A percentile compares a stretch with the other conserved stretches of the same genome.
These are phyloP conservation scores for Drosophila bocki DNA, from an alignment of 1,140 invertebrate species.

Conservation along the genomic window DNA sequence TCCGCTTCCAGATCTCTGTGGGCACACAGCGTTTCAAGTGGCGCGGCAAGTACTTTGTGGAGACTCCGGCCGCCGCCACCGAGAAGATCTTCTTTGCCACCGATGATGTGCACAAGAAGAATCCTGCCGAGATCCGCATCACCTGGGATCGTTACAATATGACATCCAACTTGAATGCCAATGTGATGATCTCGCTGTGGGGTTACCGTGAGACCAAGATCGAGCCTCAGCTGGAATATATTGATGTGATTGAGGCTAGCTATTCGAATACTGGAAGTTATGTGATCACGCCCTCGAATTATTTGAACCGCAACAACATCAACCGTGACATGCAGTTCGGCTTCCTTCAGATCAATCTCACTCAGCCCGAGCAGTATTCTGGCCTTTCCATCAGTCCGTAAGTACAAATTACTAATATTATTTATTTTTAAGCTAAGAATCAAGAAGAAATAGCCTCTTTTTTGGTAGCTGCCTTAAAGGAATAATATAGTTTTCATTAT, in stretches of 20 bases:
- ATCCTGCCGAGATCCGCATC: constrained; percentile 90
- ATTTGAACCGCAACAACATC: constrained; percentile 89
- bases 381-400: constrained; percentile 92
- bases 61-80: constrained; percentile 93
- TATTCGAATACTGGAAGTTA: constrained; percentile 89
- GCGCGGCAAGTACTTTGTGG: constrained; percentile 96
- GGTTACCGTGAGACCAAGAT: constrained; percentile 94
- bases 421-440: not conserved
- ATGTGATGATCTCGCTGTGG: constrained; percentile 93
- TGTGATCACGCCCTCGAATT: constrained; percentile 89
- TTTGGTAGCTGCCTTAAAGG: not conserved
- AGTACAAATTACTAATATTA: constrained; percentile 85
- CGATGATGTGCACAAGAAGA: constrained; percentile 89
- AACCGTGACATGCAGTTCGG: constrained; percentile 93
- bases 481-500: no score
- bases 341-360: constrained; percentile 95
- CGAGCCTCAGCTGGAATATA: constrained; percentile 87
- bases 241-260: constrained; percentile 87
- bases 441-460: accelerated
- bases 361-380: constrained; percentile 90
- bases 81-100: constrained; percentile 93
- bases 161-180: constrained; percentile 91
- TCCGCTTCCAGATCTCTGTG: constrained; percentile 94
- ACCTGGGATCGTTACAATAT: constrained; percentile 94
- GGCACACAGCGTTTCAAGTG: constrained; percentile 94